A percentile compares a stretch with the other conserved stretches of the same genome.
phyloP scores from a whole-genome alignment of 2,797 vertebrate genomes.

The Spheniscus humboldti region DNA sequence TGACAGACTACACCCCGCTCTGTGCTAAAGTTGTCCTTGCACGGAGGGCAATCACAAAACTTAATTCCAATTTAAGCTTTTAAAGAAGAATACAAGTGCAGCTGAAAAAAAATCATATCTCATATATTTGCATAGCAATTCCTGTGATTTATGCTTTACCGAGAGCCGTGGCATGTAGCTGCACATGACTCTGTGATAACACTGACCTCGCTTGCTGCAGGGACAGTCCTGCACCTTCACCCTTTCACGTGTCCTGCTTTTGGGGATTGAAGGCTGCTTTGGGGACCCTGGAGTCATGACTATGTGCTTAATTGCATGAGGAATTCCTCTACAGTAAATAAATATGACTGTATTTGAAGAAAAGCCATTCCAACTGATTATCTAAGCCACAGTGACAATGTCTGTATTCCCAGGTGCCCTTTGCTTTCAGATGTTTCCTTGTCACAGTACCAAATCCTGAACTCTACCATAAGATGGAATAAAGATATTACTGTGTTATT shows the following conservation, averaged over 20 bases:
- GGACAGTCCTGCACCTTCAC: not conserved
- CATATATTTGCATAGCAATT: not conserved
- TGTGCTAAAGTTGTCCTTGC: not conserved
- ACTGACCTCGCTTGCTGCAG: not conserved
- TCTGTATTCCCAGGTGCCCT: not conserved
- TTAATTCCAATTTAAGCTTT: not conserved
- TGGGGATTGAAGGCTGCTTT: not conserved
- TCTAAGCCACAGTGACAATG: rapidly evolving
- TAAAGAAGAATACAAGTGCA: not conserved
- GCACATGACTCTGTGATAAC: rapidly evolving
- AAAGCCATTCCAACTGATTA: not conserved
- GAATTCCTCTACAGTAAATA: not conserved
- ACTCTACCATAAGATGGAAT: not conserved
- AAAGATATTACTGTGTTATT: not conserved
- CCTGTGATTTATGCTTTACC: not conserved
- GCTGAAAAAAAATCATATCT: not conserved
- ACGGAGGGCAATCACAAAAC: not conserved
- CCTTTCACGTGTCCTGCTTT: rapidly evolving
- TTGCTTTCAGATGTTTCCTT: not conserved
- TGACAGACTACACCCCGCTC: not conserved
- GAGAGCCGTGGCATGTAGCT: rapidly evolving
- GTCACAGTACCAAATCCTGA: not conserved
- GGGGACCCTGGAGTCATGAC: not conserved
- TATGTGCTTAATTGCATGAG: not conserved
- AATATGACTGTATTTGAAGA: not conserved